These are phyloP conservation scores for Microctenopoma lineatum DNA, from an alignment of 2,797 vertebrate species.

Conservation along the genomic window DNA sequence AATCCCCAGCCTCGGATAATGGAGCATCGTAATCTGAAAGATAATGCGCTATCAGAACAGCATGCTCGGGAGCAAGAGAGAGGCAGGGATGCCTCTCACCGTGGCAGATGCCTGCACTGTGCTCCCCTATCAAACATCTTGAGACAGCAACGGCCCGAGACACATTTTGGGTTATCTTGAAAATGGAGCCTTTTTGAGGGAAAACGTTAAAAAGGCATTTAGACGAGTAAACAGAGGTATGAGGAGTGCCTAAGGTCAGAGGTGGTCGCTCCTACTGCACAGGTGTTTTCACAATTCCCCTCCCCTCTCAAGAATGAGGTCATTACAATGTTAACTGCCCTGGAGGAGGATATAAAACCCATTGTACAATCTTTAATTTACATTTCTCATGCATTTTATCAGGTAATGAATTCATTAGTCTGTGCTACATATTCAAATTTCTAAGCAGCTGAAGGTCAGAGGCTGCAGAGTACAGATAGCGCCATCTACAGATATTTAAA, in stretches of 20 bases:
- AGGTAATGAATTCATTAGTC: constrained; percentile 56
- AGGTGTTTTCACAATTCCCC: constrained; percentile 32
- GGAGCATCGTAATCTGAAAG: constrained; percentile 93
- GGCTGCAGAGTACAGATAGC: constrained; percentile 15
- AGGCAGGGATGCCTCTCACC: constrained; percentile 59
- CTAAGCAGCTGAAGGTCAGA: constrained; percentile 41
- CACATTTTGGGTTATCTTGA: constrained; percentile 71
- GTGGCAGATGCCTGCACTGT: constrained; percentile 63
- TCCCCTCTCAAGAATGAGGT: constrained; percentile 48
- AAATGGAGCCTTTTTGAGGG: constrained; percentile 45
- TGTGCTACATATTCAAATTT: constrained; percentile 39
- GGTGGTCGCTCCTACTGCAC: constrained; percentile 11
- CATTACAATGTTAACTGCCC: constrained; percentile 54
- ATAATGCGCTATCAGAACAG: constrained; percentile 80
- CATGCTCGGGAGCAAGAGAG: constrained; percentile 53
- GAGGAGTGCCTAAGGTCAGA: constrained; percentile 57
- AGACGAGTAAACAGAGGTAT: constrained; percentile 40
- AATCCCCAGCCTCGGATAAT: constrained; percentile 93
- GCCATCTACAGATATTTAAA: constrained; percentile 40
- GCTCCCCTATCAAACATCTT: constrained; percentile 71
- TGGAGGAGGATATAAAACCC: constrained; percentile 52
- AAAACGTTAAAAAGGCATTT: constrained; percentile 41
- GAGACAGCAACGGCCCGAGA: constrained; percentile 58
- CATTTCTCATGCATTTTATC: constrained; percentile 59
- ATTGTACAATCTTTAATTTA: constrained; percentile 59